phyloP scores from a whole-genome alignment of 1,140 invertebrate genomes.

The Drosophila pectinifera region DNA sequence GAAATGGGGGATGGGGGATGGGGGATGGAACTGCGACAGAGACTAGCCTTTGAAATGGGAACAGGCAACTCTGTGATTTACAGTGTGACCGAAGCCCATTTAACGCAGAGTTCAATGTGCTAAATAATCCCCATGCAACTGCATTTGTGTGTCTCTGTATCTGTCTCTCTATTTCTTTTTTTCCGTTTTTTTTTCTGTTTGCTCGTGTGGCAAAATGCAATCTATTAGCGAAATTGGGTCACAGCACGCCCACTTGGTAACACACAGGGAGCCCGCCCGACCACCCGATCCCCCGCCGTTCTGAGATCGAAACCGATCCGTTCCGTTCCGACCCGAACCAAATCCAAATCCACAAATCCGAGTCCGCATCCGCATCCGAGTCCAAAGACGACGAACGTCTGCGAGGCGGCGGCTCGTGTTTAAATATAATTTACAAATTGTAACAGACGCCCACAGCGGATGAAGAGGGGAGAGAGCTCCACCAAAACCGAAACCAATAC shows the following conservation, averaged over 20 bases:
- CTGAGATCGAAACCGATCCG: slow-evolving; percentile 45
- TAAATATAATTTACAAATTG: slow-evolving; percentile 81
- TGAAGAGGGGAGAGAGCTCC: slow-evolving; percentile 18
- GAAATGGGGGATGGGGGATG: too few species aligned
- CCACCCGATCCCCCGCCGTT: background rate
- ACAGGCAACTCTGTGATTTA: slow-evolving; percentile 24
- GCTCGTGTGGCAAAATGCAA: slow-evolving; percentile 68
- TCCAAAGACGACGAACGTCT: slow-evolving; percentile 30
- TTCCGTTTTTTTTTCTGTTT: background rate
- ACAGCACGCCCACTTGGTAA: slow-evolving; percentile 81
- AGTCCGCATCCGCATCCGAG: slow-evolving; percentile 23
- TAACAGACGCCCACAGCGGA: slow-evolving; percentile 56
- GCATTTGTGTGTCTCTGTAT: slow-evolving; percentile 10
- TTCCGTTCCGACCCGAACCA: slow-evolving; percentile 36
- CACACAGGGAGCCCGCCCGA: slow-evolving; percentile 25
- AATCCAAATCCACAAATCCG: slow-evolving; percentile 16
- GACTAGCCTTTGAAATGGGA: slow-evolving; percentile 25
- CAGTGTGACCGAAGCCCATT: slow-evolving; percentile 41
- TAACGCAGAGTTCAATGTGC: slow-evolving; percentile 70
- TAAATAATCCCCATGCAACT: slow-evolving; percentile 58
- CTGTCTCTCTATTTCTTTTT: slow-evolving; percentile 8
- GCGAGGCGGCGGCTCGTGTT: slow-evolving; percentile 53
- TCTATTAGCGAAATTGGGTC: slow-evolving; percentile 81
- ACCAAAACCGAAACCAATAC: slow-evolving; percentile 33
- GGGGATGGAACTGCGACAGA: slow-evolving; percentile 3